Evolutionary conservation across 2,888 invertebrate species (phyloP), one percentile per base, ranked within the genome.

Genomic region (Alsophila aescularia): DNA sequence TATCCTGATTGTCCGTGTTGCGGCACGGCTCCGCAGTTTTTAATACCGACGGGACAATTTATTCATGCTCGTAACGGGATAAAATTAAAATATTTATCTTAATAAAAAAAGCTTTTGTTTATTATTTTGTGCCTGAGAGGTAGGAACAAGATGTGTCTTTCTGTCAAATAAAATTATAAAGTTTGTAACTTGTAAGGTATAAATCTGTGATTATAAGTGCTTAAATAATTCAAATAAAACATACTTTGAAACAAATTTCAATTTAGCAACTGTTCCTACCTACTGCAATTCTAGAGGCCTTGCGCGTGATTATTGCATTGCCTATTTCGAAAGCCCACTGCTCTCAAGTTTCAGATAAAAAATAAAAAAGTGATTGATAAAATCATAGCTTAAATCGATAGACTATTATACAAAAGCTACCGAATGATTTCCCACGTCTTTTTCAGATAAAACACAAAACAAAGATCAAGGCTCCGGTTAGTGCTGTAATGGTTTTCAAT

Each of bases 1-100:
- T 70, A 71, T 72, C 71, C 68, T 75, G 77, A 81, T 81, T 80
- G 77, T 74, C 73, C 72, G 66, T 73, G 75, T 70, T 71, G 79
- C 70, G 70, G 74, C 70, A 69, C 64, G 61, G 65, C 66, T 64
- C 73, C 68, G 66, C 66, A 67, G 60, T 71, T 73, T 75, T 75
- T 73, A 75, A 77, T 72, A 73, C 69, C 66, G 60, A 61, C 70
- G 52, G 53, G 49, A 47, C 58, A 53, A 45, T 58, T 53, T 53
- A 50, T 53, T 45, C 35, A 36, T 18, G 50, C 55, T 51, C 50
- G 36, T 36, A 51, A 47, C 55, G 36, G 36, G 50, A 51, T 51
- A 45, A 51, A 56, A 56, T 56, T 56, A 56, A 51, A 56, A 56
- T 51, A 51, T 56, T 40, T 50, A 45, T 51, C 45, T 36, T 51